Evolutionary conservation across 1,140 invertebrate species (phyloP), one percentile per base, ranked within the genome.

Genomic region (Leptinotarsa lineolata): DNA sequence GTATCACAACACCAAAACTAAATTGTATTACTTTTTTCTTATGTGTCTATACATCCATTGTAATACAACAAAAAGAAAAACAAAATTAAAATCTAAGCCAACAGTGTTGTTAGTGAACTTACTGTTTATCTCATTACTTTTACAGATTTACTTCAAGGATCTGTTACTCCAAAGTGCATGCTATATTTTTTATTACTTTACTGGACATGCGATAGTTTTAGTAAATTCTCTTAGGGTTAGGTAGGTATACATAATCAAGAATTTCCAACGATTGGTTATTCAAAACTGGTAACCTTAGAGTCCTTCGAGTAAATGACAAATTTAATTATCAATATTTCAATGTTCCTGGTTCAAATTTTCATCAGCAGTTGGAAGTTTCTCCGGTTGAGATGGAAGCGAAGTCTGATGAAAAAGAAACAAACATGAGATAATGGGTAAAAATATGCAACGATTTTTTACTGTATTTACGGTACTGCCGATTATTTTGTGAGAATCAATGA

Each of bases 331-430:
- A 30, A 15, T 20, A 24, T 8, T 61, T 73, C 54, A 78, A 69
- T 86, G 86, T 82, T 88, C 86, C 83, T 86, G 86, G 84, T 91
- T 91, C 85, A 91, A 87, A 86, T 91, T 91, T 83, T 91, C 90
- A 83, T 91, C 89, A 77, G 90, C 90, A 79, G 88, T 87, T 74
- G 89, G 86, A 85, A 88, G 85, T 86, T 89, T 86, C 81, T 85
- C 84, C 76, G 85, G 84, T 82, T 85, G 85, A 72, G 86, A 87
- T 72, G 89, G 90, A 79, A 91, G 85, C 76, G 91, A 90, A 84
- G 89, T 91, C 91, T 92, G 87, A 79, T 85, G 85, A 84, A 87
- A 85, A 88, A 82, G 20, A 71, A 61, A 63, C 20, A 39, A 39
- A 39, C 30, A 39, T 39, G 11, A 39, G 30, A 39, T 39, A 39